phyloP scores from a whole-genome alignment of 2,888 invertebrate genomes.

The Portevinia maculata region DNA sequence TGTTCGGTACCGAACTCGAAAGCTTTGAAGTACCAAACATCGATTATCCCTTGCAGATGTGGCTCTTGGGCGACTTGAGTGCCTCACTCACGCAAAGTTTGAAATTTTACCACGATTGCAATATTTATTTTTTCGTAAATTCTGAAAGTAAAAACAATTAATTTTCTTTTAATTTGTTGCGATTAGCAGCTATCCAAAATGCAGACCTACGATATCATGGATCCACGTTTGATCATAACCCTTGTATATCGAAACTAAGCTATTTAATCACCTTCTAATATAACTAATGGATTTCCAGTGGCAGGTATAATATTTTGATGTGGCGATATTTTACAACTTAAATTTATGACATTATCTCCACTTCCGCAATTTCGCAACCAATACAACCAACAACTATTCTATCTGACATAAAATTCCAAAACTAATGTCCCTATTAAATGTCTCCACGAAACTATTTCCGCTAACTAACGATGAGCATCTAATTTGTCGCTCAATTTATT shows the following conservation, averaged over 20 bases:
- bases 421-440: conserved; percentile 7
- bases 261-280: neutral
- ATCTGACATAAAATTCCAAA: conserved; percentile 5
- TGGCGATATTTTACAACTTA: neutral
- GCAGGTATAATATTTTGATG: neutral
- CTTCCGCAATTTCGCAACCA: conserved; percentile 14
- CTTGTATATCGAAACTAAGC: neutral
- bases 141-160: no score
- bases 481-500: conserved; percentile 37
- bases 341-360: neutral
- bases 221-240: neutral
- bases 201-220: no score
- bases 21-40: no score
- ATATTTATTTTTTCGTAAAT: no score
- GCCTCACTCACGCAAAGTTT: no score
- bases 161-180: no score
- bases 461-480: conserved; percentile 42
- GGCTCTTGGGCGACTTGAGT: no score
- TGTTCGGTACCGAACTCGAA: no score
- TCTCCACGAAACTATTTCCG: conserved; percentile 15
- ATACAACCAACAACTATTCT: neutral
- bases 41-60: no score
- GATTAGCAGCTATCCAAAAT: no score
- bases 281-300: neutral
- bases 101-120: no score